Conservation (phyloP, 1,140 invertebrate genomes). For the Cydia amplana region DNA sequence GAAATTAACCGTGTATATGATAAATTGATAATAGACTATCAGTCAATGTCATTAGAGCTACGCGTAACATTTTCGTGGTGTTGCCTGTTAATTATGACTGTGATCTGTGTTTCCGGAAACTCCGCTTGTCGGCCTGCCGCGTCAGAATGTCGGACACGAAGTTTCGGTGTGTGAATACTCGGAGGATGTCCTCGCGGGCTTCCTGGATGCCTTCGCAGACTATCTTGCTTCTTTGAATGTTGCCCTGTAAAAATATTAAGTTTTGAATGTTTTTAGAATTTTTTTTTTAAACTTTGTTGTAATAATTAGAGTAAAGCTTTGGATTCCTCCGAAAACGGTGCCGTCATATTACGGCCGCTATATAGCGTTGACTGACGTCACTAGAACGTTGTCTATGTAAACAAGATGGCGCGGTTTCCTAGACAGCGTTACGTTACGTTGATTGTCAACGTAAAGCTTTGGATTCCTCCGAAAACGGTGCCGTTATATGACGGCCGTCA, state of each 20-base stretch:
- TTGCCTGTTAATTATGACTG: slow-evolving; percentile 60
- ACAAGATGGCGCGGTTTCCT: no score
- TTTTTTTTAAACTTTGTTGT: no score
- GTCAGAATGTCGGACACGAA: slow-evolving; percentile 93
- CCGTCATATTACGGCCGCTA: no score
- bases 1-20: neutral
- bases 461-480: no score
- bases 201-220: slow-evolving; percentile 95
- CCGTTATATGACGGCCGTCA: no score
- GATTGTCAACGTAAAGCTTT: no score
- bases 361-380: no score
- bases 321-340: no score
- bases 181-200: slow-evolving; percentile 90
- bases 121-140: slow-evolving; percentile 93
- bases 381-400: no score
- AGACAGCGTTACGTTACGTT: no score
- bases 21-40: neutral
- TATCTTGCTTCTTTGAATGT: slow-evolving; percentile 96
- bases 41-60: neutral
- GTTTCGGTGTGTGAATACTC: slow-evolving; percentile 94
- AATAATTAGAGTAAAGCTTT: no score
- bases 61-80: neutral
- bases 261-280: no score
- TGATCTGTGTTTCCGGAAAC: slow-evolving; percentile 89
- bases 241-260: slow-evolving; percentile 83